phyloP scores from a whole-genome alignment of 1,140 invertebrate genomes.

The Caenorhabditis remanei region DNA sequence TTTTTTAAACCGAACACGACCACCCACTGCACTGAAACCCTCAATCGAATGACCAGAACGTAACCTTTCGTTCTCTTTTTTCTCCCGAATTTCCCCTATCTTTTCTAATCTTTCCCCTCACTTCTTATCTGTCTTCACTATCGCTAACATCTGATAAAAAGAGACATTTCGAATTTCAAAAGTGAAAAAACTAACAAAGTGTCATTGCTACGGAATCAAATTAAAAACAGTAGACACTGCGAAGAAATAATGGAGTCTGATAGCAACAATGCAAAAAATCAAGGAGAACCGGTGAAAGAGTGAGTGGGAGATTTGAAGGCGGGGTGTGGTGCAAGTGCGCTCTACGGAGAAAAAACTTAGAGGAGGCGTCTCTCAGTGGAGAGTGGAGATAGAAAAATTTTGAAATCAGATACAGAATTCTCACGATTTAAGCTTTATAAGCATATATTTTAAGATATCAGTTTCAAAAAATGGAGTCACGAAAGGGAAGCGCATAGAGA shows the following conservation, averaged over 20 bases:
- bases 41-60: too few species aligned
- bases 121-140: background rate
- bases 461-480: too few species aligned
- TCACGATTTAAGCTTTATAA: too few species aligned
- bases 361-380: background rate
- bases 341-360: too few species aligned
- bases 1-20: too few species aligned
- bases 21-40: too few species aligned
- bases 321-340: too few species aligned
- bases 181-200: background rate
- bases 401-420: background rate
- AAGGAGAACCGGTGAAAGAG: background rate
- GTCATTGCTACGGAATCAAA: slow-evolving; percentile 5
- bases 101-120: background rate
- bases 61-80: background rate
- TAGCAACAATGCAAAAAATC: background rate
- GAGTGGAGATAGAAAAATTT: too few species aligned
- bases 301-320: background rate
- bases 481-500: too few species aligned
- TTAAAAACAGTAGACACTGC: slow-evolving; percentile 6
- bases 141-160: background rate
- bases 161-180: slow-evolving; percentile 23
- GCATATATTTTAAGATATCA: too few species aligned
- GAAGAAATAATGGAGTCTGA: slow-evolving; percentile 8
- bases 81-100: background rate